Conservation (phyloP, 2,113 vertebrate genomes). For the Myiozetetes cayanensis region DNA sequence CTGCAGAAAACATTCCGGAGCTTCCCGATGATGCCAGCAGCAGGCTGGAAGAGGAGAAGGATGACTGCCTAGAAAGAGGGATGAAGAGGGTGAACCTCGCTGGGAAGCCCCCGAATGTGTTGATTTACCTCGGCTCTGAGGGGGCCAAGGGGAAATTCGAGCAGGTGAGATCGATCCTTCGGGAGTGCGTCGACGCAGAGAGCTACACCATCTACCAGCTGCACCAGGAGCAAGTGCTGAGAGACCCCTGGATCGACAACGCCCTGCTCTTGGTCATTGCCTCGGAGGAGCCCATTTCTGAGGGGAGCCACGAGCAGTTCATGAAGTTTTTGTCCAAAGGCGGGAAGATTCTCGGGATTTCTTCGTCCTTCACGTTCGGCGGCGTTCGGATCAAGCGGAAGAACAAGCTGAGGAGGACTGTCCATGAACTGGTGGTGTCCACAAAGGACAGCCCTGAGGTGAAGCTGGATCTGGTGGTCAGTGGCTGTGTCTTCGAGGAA, state of each 20-base stretch:
- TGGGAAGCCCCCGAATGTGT: slow-evolving; percentile 85
- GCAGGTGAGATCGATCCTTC: slow-evolving; percentile 68
- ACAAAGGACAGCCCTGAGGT: slow-evolving; percentile 69
- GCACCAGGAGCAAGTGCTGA: slow-evolving; percentile 74
- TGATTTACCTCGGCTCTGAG: slow-evolving; percentile 81
- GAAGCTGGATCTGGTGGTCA: slow-evolving; percentile 75
- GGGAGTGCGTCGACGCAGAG: slow-evolving; percentile 78
- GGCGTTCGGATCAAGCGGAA: slow-evolving; percentile 72
- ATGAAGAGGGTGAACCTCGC: slow-evolving; percentile 4
- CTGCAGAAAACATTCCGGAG: slow-evolving; percentile 86
- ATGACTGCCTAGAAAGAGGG: neutral
- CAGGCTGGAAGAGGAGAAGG: neutral
- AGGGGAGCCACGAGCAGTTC: slow-evolving; percentile 73
- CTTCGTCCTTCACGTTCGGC: slow-evolving; percentile 76
- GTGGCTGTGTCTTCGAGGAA: slow-evolving; percentile 74
- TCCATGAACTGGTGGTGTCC: slow-evolving; percentile 78
- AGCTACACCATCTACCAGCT: slow-evolving; percentile 84
- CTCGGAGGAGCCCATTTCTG: slow-evolving; percentile 65
- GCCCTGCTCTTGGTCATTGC: slow-evolving; percentile 84
- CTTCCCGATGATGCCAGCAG: slow-evolving; percentile 74
- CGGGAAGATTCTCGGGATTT: slow-evolving; percentile 84
- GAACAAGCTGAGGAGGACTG: neutral
- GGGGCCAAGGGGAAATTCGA: slow-evolving; percentile 58
- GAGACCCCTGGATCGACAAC: slow-evolving; percentile 88
- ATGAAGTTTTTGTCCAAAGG: slow-evolving; percentile 82